Evolutionary conservation across 64 coral and sea anemone genomes (phyloP), one percentile per base, ranked within the genome.

Genomic region (Astreopora myriophthalma): DNA sequence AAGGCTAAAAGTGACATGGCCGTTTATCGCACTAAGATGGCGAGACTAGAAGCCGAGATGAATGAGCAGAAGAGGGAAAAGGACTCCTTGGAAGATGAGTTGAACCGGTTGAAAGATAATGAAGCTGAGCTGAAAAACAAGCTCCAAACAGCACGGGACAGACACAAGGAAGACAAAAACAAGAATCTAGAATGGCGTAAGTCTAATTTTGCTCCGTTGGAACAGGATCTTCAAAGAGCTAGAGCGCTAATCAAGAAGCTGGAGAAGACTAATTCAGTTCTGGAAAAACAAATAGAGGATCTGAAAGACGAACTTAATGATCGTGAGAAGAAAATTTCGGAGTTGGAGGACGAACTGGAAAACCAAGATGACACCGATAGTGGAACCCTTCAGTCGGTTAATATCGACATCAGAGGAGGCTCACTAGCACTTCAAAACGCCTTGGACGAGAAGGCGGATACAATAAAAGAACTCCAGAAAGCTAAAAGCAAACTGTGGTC

Each of bases 161-260:
- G 69, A 69, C 95, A 96, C 48, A 94, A 78, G 40, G 73, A 92
- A 24, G 95, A 96, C 37, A 96, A 96, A 67, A 87, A 93, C 16
- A 88, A 96, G 35, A 69, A 87, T 80, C 58, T 93, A 6, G 73
- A 96, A 38, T 96, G 95, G 91, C 85, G 92, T 30, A 93, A 96
- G 29, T 82, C 86, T 58, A 89, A 86, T 26, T 70, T 68, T 36
- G 81, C 86, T 3, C 79, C 55, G 7, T 58, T 96, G 35, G 85
- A 96, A 83, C 91, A 96, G 79, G 95, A 96, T 62, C 31, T 96
- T 19, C 80, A 93, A 20, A 80, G 69, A 13, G 85, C 77, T 28
- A 92, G 94, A 61, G 74, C 85, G 12, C 69, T 80, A 3, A 61
- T 93, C 11, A 48, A 84, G 1, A 80, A 75, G 36, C 78, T 96